Base-by-base conservation (phyloP, 53 echinoderm and acorn worm genomes). In the Actinopyga echinites region DNA sequence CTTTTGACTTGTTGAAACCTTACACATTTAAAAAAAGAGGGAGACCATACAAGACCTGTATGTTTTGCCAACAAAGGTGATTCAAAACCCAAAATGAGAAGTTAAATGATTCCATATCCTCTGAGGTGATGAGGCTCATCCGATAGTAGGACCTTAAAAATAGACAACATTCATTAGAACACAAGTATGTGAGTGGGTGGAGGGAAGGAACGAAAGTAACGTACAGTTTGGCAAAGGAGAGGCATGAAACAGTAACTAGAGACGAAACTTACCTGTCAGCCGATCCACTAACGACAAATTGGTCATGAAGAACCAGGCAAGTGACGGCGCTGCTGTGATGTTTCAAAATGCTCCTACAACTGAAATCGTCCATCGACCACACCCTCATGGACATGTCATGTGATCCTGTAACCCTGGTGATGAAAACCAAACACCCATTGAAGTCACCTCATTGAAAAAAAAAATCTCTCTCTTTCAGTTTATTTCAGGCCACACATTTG, bases 391-490 rank as follows among this genome's bases (percentile, higher is more conserved):
- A 90, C 56, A 56, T 90, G 84, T 99, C 99, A 87, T 95, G 88
- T 49, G 99, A 99, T 40, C 92, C 97, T 15, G 94, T 88, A 44
- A 99, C 94, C 90, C 99, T 99, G 78, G 86, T 63, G 58, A 88
- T 40, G 11, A 31, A 77, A 65, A 73, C 17, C 49, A 49, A 49
- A 49, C 49, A 49, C 17, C 0, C 15, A 17, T 61, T 56, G 64
- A 67, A 87, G 66, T 82, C 71, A 32, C 15, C 49, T 49, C 49
- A 49, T 49, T 49, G 49, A 15, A 49, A 49, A 13, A 49, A 49
- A 49, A 49, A n/a, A n/a, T n/a, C n/a, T n/a, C n/a, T 49, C 49
- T 49, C 13, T 49, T 13, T 49, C 17, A 17, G 49, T 49, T 4
- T 6, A 40, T 49, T 8, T 49, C 49, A 15, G 49, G 49, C 2